Percentiles rank a stretch among this genome's conserved stretches.
These are phyloP conservation scores for Onychostoma macrolepis DNA, from an alignment of 2,113 vertebrate species.

Conservation along the genomic window DNA sequence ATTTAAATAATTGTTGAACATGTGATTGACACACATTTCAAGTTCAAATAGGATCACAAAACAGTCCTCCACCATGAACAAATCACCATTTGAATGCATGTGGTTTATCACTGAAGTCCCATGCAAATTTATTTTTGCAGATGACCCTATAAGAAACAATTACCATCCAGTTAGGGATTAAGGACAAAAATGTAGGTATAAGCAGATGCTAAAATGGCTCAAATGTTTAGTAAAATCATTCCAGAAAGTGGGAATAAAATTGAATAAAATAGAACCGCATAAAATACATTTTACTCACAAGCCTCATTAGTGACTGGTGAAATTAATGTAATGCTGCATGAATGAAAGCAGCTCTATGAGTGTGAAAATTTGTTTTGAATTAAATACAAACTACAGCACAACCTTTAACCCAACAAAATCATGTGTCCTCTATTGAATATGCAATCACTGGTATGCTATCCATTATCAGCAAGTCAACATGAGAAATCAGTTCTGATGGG, in stretches of 20 bases:
- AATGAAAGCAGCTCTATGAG: not conserved
- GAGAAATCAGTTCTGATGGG: slow-evolving; percentile 75
- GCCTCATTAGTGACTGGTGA: not conserved
- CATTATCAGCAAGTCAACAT: slow-evolving; percentile 54
- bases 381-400: slow-evolving; percentile 1
- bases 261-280: not conserved
- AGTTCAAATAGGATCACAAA: too few relatives aligned
- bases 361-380: not conserved
- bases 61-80: too few relatives aligned
- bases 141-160: too few relatives aligned
- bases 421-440: slow-evolving; percentile 22
- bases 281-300: not conserved
- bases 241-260: not conserved
- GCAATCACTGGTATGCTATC: slow-evolving; percentile 30
- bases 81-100: too few relatives aligned
- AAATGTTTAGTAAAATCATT: not conserved
- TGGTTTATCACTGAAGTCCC: too few relatives aligned
- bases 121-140: too few relatives aligned
- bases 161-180: too few relatives aligned
- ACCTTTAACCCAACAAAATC: not conserved
- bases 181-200: not conserved
- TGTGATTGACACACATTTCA: too few relatives aligned
- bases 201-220: not conserved
- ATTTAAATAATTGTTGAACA: too few relatives aligned
- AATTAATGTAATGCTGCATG: not conserved